These are phyloP conservation scores for Neoniphon sammara DNA, from an alignment of 2,797 vertebrate genomes.

Conservation along the genomic window DNA sequence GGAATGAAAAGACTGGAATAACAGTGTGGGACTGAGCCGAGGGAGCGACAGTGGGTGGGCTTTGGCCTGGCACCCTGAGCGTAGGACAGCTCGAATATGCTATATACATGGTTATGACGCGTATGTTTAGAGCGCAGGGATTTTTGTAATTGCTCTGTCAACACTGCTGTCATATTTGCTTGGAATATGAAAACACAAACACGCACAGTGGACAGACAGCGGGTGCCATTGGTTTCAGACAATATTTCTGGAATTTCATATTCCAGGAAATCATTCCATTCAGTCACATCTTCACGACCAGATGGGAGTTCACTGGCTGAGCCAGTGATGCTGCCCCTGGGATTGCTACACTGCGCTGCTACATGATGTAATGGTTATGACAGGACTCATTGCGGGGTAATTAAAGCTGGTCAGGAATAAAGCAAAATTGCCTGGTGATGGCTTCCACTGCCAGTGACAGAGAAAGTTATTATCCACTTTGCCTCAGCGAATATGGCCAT, in stretches of 20 bases:
- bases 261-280: slow-evolving; percentile 51
- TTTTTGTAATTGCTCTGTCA: neutral
- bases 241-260: slow-evolving; percentile 41
- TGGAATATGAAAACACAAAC: slow-evolving; percentile 5
- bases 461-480: slow-evolving; percentile 63
- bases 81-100: slow-evolving; percentile 27
- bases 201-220: slow-evolving; percentile 2
- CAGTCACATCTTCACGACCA: slow-evolving; percentile 62
- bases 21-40: slow-evolving; percentile 59
- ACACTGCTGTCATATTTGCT: neutral
- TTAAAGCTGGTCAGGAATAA: slow-evolving; percentile 72
- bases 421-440: slow-evolving; percentile 57
- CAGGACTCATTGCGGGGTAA: slow-evolving; percentile 71
- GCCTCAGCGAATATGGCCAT: slow-evolving; percentile 41
- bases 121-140: neutral
- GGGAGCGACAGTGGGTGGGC: slow-evolving; percentile 48
- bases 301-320: slow-evolving; percentile 71
- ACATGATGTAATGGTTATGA: slow-evolving; percentile 77
- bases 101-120: neutral
- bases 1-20: slow-evolving; percentile 60
- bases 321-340: slow-evolving; percentile 63
- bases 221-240: slow-evolving; percentile 29
- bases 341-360: slow-evolving; percentile 57
- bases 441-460: slow-evolving; percentile 47
- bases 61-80: slow-evolving; percentile 11